phyloP scores from a whole-genome alignment of 1,140 invertebrate genomes.

The Rhyacophila brunnea region DNA sequence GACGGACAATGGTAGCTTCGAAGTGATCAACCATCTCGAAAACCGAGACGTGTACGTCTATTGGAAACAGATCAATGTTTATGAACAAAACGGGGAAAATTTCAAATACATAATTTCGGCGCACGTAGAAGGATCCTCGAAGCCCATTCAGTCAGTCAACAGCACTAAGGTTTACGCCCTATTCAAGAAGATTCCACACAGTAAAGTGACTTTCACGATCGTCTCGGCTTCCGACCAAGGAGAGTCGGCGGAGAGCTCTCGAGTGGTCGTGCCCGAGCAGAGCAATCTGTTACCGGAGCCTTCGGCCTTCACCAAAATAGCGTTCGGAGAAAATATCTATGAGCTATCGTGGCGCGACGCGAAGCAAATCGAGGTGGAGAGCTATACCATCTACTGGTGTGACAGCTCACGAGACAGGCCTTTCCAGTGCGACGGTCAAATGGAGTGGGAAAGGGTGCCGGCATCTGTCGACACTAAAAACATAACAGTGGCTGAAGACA shows the following conservation, averaged over 20 bases:
- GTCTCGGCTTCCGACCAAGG: conserved; percentile 61
- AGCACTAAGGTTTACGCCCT: conserved; percentile 39
- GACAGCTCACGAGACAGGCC: conserved; percentile 32
- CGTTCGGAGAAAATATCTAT: conserved; percentile 64
- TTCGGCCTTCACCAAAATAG: conserved; percentile 64
- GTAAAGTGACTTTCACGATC: conserved; percentile 43
- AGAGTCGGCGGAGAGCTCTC: conserved; percentile 54
- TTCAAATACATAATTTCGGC: conserved; percentile 12
- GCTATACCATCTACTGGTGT: conserved; percentile 77
- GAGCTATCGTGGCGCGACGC: conserved; percentile 69
- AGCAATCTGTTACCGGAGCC: conserved; percentile 57
- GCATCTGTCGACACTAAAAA: neutral
- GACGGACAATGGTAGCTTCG: conserved; percentile 65
- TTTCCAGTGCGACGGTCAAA: conserved; percentile 25
- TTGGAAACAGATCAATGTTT: conserved; percentile 65
- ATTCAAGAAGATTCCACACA: conserved; percentile 39
- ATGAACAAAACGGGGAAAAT: conserved; percentile 47
- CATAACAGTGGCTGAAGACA: conserved; percentile 37
- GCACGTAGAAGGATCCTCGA: neutral
- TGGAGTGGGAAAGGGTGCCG: conserved; percentile 17
- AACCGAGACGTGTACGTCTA: conserved; percentile 63
- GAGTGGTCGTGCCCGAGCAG: conserved; percentile 60
- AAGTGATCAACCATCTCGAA: conserved; percentile 53
- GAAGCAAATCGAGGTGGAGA: conserved; percentile 33
- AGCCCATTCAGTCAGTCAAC: neutral